phyloP scores from a whole-genome alignment of 2,797 vertebrate species.

The Hemibagrus guttatus region DNA sequence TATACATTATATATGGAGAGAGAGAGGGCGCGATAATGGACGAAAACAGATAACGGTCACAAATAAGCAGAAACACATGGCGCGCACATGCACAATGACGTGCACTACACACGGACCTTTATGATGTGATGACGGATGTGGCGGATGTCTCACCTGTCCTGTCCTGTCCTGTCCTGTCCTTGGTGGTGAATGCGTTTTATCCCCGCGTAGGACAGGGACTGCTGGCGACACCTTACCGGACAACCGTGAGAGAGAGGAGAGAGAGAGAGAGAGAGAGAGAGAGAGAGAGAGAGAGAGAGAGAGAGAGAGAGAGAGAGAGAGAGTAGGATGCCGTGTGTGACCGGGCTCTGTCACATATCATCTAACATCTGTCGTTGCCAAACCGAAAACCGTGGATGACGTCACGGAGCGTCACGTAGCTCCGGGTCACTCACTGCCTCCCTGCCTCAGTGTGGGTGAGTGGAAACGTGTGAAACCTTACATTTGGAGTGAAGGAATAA shows the following conservation, averaged over 20 bases:
- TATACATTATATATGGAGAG: not conserved
- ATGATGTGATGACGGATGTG: not conserved
- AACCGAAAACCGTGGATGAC: slow-evolving; percentile 2
- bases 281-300: not conserved
- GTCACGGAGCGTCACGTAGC: slow-evolving; percentile 2
- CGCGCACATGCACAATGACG: not conserved
- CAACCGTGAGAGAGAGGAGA: not conserved
- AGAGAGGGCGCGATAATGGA: not conserved
- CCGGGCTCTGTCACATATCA: not conserved
- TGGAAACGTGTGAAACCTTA: not conserved
- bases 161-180: not conserved
- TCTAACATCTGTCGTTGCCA: not conserved
- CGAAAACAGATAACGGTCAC: not conserved
- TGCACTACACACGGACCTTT: not conserved
- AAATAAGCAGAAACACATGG: not conserved
- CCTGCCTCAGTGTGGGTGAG: no score
- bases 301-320: not conserved
- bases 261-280: slow-evolving; percentile 1
- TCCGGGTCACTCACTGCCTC: not conserved
- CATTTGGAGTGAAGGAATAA: not conserved
- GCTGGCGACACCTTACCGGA: not conserved
- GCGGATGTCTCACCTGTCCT: not conserved
- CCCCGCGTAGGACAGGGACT: slow-evolving; percentile 10
- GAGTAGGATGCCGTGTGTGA: not conserved
- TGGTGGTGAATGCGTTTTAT: slow-evolving; percentile 20